These are phyloP conservation scores for Platyscapa corneri DNA, from an alignment of 1,140 invertebrate species.

Conservation along the genomic window DNA sequence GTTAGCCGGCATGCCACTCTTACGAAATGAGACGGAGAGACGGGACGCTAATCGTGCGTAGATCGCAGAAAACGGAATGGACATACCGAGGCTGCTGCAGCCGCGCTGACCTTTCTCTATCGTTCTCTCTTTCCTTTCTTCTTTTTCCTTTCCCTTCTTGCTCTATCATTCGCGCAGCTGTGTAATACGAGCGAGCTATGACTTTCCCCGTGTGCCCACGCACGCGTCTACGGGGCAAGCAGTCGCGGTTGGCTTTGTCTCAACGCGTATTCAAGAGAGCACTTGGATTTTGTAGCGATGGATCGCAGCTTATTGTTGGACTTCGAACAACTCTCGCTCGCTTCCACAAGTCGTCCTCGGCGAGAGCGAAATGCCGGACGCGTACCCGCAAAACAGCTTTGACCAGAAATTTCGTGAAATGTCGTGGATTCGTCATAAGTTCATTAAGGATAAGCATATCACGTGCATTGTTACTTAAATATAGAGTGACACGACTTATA, in stretches of 20 bases:
- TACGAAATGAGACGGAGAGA: constrained; percentile 2
- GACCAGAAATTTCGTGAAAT: background rate
- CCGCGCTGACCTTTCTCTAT: constrained; percentile 31
- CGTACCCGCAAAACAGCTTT: background rate
- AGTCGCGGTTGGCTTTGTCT: background rate
- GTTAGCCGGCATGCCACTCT: background rate
- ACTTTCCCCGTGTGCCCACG: constrained; percentile 35
- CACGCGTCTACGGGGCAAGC: background rate
- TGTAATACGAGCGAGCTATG: background rate
- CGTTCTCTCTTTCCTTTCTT: background rate
- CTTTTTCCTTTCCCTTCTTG: no score
- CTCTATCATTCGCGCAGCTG: background rate
- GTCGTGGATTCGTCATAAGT: background rate
- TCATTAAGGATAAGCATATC: background rate
- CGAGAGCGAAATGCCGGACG: no score
- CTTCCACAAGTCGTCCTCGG: no score
- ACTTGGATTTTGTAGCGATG: background rate
- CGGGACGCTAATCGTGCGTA: constrained; percentile 20
- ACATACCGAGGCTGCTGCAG: constrained; percentile 28
- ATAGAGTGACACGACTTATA: background rate
- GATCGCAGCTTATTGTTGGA: background rate
- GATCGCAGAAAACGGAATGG: constrained; percentile 34
- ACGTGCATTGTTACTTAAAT: background rate
- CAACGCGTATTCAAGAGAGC: background rate
- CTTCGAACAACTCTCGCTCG: no score